Evolutionary conservation across 2,888 invertebrate genomes (phyloP).

Genomic region (Volucella inflata): DNA sequence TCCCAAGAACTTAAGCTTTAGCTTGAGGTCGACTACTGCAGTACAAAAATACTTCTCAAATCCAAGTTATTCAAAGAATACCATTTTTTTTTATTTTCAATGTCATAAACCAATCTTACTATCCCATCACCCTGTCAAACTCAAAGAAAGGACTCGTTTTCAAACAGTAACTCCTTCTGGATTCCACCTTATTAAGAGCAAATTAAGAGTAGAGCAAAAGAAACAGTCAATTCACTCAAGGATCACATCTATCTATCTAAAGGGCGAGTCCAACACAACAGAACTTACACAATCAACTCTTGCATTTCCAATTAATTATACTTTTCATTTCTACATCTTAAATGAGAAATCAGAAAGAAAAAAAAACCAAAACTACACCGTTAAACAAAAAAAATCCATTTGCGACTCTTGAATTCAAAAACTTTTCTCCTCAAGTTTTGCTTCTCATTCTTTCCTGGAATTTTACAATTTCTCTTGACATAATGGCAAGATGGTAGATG

Average conservation of each 20-base stretch:
- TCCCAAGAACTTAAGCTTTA: no score
- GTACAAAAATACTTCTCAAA: no score
- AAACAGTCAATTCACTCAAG: not conserved
- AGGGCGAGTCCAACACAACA: constrained; percentile 16
- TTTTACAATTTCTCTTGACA: constrained; percentile 22
- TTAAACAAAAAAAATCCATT: constrained; percentile 59
- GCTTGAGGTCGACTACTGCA: no score
- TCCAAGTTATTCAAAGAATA: no score
- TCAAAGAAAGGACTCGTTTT: no score
- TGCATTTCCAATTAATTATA: constrained; percentile 63
- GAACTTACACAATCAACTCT: constrained; percentile 28
- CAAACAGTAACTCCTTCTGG: no score
- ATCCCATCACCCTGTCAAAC: no score
- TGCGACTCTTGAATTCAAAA: constrained; percentile 57
- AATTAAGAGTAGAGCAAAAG: not conserved
- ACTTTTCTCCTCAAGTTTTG: constrained; percentile 35
- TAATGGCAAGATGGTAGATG: not conserved
- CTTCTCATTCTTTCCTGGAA: constrained; percentile 8
- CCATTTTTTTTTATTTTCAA: no score
- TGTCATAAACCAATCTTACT: no score
- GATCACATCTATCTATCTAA: not conserved
- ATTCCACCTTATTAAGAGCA: no score
- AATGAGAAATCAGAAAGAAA: constrained; percentile 42
- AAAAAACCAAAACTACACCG: constrained; percentile 3
- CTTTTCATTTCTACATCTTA: constrained; percentile 53